Evolutionary conservation across 2,113 vertebrate species (phyloP).

Genomic region (Anser brachyrhynchus): DNA sequence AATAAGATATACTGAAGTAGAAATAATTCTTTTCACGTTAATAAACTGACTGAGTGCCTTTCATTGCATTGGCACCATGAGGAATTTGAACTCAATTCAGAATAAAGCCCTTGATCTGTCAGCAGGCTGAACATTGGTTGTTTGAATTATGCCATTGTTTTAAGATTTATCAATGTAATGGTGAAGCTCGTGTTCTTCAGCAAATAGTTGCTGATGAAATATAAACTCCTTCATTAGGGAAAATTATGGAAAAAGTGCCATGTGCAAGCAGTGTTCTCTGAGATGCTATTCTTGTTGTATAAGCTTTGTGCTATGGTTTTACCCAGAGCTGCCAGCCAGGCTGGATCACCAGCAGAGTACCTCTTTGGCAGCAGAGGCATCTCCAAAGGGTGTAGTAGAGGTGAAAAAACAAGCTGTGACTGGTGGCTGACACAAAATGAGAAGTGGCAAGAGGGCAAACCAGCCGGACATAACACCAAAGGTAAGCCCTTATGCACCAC

Average conservation of each 20-base stretch:
- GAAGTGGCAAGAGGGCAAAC: not conserved
- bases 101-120: not conserved
- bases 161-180: not conserved
- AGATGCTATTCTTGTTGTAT: not conserved
- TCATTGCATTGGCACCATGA: not conserved
- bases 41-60: not conserved
- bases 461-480: not conserved
- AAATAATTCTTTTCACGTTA: not conserved
- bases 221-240: not conserved
- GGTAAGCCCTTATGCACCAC: not conserved
- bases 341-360: not conserved
- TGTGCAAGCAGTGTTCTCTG: not conserved
- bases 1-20: not conserved
- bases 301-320: not conserved
- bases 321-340: not conserved
- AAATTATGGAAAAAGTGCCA: not conserved
- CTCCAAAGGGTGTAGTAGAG: not conserved
- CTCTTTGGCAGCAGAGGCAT: not conserved
- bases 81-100: not conserved
- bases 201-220: not conserved
- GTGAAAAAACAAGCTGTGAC: not conserved
- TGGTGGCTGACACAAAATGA: not conserved
- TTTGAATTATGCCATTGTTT: not conserved
- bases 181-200: not conserved
- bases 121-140: not conserved